A percentile compares a stretch with the other conserved stretches of the same genome.
phyloP scores from a whole-genome alignment of 2,888 invertebrate genomes.

The Latheticus oryzae region DNA sequence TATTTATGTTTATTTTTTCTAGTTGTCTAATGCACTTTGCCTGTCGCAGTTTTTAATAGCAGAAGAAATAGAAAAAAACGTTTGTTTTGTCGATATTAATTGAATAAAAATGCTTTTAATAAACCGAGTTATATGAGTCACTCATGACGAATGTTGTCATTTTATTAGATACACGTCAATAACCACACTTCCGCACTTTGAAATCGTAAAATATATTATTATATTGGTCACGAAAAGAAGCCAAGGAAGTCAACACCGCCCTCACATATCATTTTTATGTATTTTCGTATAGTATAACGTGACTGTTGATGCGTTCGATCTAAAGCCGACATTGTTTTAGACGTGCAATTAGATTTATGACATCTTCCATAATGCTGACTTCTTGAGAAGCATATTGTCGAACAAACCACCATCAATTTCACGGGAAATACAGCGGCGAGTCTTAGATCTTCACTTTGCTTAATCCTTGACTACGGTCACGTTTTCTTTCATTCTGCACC shows the following conservation, averaged over 20 bases:
- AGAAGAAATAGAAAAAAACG: too few species aligned
- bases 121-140: too few species aligned
- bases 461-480: conserved; percentile 49
- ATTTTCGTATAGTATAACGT: conserved; percentile 31
- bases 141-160: too few species aligned
- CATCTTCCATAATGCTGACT: conserved; percentile 43
- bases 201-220: conserved; percentile 26
- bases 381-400: conserved; percentile 44
- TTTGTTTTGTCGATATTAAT: too few species aligned
- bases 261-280: conserved; percentile 32
- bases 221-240: conserved; percentile 29
- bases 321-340: conserved; percentile 36
- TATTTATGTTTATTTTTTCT: too few species aligned
- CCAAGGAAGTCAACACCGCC: conserved; percentile 20
- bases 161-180: too few species aligned
- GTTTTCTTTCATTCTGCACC: conserved; percentile 42
- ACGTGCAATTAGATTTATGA: conserved; percentile 39
- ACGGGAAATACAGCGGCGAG: conserved; percentile 12
- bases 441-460: conserved; percentile 38
- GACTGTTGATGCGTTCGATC: conserved; percentile 30
- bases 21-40: too few species aligned
- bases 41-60: too few species aligned
- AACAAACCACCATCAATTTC: conserved; percentile 49
- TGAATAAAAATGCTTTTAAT: too few species aligned
- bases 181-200: too few species aligned